These are phyloP conservation scores for Rhagium mordax DNA, from an alignment of 2,888 invertebrate species.

Conservation along the genomic window DNA sequence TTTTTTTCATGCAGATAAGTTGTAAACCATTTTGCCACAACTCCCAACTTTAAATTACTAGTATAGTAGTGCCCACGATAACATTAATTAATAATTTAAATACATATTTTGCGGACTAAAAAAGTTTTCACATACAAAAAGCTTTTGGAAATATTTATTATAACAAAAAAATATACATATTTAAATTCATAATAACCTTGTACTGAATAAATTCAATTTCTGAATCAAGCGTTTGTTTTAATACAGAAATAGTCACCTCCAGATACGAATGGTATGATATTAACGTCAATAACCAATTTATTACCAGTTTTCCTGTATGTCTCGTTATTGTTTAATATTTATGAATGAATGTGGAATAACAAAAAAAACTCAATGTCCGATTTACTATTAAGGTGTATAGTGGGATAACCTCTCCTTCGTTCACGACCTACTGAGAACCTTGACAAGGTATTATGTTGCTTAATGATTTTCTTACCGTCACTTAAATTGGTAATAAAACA, in stretches of 20 bases:
- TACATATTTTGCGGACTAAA: too few species aligned
- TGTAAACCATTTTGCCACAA: too few species aligned
- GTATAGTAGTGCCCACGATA: too few species aligned
- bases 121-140: too few species aligned
- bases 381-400: constrained; percentile 53
- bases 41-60: too few species aligned
- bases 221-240: not conserved
- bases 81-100: too few species aligned
- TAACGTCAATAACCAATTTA: not conserved
- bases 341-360: constrained; percentile 47
- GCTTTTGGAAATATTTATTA: too few species aligned
- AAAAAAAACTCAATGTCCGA: constrained; percentile 35
- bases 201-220: too few species aligned
- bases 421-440: constrained; percentile 59
- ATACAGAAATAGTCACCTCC: not conserved
- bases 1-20: too few species aligned
- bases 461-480: constrained; percentile 17
- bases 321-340: constrained; percentile 40
- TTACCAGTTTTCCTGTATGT: not conserved
- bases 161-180: too few species aligned
- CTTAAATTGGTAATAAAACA: constrained; percentile 14
- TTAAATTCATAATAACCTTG: too few species aligned
- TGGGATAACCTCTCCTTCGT: constrained; percentile 58
- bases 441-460: constrained; percentile 49
- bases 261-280: not conserved